These are phyloP conservation scores for Calvadosia cruxmelitensis DNA, from an alignment of 30 jellyfish, hydroid and myxozoan species.

Conservation along the genomic window DNA sequence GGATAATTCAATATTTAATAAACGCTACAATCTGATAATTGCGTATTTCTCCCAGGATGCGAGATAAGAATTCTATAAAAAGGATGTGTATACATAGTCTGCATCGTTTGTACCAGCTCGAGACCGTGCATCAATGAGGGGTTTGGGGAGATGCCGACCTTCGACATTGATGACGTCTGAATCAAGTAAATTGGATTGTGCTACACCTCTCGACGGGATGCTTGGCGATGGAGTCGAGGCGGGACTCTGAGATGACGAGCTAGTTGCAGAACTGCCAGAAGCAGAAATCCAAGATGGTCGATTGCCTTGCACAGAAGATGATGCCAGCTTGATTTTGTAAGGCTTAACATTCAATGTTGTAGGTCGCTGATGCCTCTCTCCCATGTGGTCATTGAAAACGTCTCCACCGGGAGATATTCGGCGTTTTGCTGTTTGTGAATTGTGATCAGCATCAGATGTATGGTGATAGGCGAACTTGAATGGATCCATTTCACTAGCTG, in stretches of 20 bases:
- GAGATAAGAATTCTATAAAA: no score
- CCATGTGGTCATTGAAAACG: neutral
- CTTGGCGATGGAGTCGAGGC: conserved; percentile 96
- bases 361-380: conserved; percentile 51
- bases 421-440: neutral
- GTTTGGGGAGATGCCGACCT: neutral
- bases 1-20: no score
- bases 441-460: neutral
- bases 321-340: conserved; percentile 24
- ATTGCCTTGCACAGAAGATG: conserved; percentile 23
- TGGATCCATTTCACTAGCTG: neutral
- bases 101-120: neutral
- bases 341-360: conserved; percentile 58
- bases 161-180: neutral
- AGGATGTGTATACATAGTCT: neutral
- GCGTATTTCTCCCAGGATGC: neutral
- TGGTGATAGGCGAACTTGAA: neutral
- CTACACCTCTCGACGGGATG: neutral
- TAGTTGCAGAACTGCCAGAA: conserved; percentile 64
- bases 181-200: neutral
- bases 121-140: neutral
- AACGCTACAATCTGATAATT: neutral
- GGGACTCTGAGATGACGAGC: conserved; percentile 94
- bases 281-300: conserved; percentile 42
- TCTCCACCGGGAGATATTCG: neutral